Conservation (phyloP, 2,797 vertebrate species). For the Taeniopygia guttata region DNA sequence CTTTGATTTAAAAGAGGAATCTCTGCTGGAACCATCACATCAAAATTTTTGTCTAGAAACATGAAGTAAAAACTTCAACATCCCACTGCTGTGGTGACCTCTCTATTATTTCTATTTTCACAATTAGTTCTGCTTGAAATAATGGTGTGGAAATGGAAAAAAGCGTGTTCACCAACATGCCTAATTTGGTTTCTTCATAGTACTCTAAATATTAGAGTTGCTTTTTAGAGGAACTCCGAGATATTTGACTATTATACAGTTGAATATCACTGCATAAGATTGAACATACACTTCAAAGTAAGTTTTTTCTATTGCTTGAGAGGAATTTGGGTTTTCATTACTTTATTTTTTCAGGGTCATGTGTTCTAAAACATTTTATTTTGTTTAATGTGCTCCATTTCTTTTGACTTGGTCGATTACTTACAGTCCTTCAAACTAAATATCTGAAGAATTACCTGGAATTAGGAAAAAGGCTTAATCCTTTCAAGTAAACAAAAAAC, state of each 20-base stretch:
- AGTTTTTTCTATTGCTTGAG: neutral
- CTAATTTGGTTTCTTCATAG: neutral
- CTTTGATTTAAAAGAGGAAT: neutral
- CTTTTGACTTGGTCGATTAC: neutral
- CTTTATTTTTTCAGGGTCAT: neutral
- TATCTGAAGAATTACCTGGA: neutral
- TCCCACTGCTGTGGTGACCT: neutral
- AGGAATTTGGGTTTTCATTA: neutral
- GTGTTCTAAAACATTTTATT: neutral
- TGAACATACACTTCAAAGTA: neutral
- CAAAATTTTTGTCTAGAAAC: neutral
- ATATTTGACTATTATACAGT: neutral
- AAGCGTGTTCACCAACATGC: neutral
- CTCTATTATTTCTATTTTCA: neutral
- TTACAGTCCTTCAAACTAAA: neutral
- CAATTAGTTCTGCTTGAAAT: neutral
- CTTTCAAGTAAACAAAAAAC: neutral
- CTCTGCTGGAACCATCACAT: neutral
- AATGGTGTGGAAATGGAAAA: neutral
- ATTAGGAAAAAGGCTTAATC: neutral
- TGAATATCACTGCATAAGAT: neutral
- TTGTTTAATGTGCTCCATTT: neutral
- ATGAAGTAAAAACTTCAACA: neutral
- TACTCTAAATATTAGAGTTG: neutral
- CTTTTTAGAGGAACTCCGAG: neutral